phyloP scores from a whole-genome alignment of 1,140 invertebrate species.

The Wiebesia pumilae region DNA sequence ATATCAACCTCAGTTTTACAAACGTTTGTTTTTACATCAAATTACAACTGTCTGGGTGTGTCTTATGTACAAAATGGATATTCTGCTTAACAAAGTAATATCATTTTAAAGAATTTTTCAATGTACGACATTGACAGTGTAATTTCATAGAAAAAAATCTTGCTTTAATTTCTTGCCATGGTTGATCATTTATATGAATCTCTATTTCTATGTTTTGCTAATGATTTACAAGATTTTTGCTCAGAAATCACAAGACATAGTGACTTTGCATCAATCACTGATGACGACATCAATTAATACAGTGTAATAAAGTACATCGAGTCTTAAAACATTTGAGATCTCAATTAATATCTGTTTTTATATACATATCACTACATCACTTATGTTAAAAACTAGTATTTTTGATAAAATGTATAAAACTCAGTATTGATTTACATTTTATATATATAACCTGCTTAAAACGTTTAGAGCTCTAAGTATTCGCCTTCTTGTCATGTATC shows the following conservation, averaged over 20 bases:
- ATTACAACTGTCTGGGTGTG: conserved; percentile 68
- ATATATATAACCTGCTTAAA: conserved; percentile 24
- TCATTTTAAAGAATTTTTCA: conserved; percentile 13
- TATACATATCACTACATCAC: conserved; percentile 61
- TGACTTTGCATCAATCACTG: conserved; percentile 50
- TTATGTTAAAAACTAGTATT: conserved; percentile 47
- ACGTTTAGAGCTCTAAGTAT: conserved; percentile 44
- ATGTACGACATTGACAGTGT: conserved; percentile 28
- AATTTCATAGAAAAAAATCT: conserved; percentile 29
- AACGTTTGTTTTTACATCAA: conserved; percentile 61
- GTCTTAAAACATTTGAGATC: conserved; percentile 13
- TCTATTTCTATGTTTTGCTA: conserved; percentile 3
- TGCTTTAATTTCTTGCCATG: neutral
- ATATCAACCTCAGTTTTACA: conserved; percentile 13
- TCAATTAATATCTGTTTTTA: conserved; percentile 54
- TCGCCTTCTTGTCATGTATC: conserved; percentile 51
- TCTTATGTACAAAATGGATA: conserved; percentile 70
- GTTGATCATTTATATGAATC: conserved; percentile 5
- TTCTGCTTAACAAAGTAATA: conserved; percentile 41
- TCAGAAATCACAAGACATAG: conserved; percentile 53
- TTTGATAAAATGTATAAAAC: conserved; percentile 48
- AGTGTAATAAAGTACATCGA: conserved; percentile 20
- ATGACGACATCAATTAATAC: conserved; percentile 24
- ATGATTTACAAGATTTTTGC: conserved; percentile 12
- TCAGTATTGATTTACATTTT: conserved; percentile 9